These are phyloP conservation scores for Cnemophilus loriae DNA, from an alignment of 2,113 vertebrate genomes.

Conservation along the genomic window DNA sequence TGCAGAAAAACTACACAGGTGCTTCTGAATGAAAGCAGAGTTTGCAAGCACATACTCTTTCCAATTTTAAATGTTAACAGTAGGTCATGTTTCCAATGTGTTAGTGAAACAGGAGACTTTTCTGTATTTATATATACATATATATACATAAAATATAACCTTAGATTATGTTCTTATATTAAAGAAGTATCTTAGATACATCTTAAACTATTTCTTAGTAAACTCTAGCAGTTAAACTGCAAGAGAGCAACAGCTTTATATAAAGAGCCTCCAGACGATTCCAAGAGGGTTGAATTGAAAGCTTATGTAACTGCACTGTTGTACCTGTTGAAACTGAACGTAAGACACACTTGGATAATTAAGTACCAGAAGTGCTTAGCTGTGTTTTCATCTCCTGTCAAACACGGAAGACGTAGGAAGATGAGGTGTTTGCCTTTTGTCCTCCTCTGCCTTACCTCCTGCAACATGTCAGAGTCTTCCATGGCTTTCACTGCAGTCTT, in stretches of 20 bases:
- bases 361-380: not conserved
- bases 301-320: not conserved
- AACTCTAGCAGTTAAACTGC: not conserved
- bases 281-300: not conserved
- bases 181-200: not conserved
- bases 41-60: not conserved
- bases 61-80: not conserved
- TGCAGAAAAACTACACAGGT: not conserved
- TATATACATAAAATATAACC: not conserved
- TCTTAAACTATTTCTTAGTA: not conserved
- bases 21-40: not conserved
- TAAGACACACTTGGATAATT: not conserved
- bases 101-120: not conserved
- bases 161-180: not conserved
- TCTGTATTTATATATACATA: not conserved
- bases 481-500: conserved; percentile 75
- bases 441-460: conserved; percentile 81
- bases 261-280: not conserved
- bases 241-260: not conserved
- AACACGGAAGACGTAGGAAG: not conserved
- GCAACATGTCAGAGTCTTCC: conserved; percentile 86
- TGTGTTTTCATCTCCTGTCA: not conserved
- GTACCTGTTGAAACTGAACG: not conserved
- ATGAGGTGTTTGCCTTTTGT: not conserved
- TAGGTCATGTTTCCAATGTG: not conserved